Evolutionary conservation across 2,888 invertebrate genomes (phyloP), one percentile per base, ranked within the genome.

Genomic region (Cheilosia urbana): DNA sequence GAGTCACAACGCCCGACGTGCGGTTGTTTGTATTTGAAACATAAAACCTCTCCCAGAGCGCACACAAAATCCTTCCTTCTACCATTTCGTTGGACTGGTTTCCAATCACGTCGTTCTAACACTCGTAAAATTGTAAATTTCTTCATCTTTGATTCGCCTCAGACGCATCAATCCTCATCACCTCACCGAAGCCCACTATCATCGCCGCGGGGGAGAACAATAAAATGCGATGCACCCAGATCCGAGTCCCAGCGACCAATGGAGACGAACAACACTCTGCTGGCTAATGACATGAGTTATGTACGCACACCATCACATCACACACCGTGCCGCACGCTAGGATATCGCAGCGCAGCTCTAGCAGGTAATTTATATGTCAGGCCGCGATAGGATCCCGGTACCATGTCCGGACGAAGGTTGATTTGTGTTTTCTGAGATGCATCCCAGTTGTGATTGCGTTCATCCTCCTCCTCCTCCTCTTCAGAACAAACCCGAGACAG

Each of bases 311-410:
- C 42, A 75, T 49, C 69, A n/a, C 60, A 72, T 66, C 63, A 53
- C 27, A 63, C 65, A 65, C 7, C 19, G 13, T 63, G 60, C 34
- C 51, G 37, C 49, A 24, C 80, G 1, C 40, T 58, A 51, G 65
- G 73, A 80, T 72, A 45, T 76, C 81, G 30, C 30, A 30, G 30
- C 30, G 30, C 30, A 40, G 15, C 58, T 40, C 30, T 68, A 53
- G 37, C 79, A 77, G 81, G 76, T 81, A 85, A 85, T 85, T 81
- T 85, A 85, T 81, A 72, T 57, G 76, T 51, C 66, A 72, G 51
- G 72, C 62, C 37, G 42, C 40, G 85, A 71, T 85, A 76, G 85
- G 77, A 72, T 49, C 72, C 65, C 69, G 15, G 37, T 37, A 82
- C 51, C 78, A 58, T 66, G 45, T 68, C 68, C 51, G 62, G 73